phyloP scores from a whole-genome alignment of 2,797 vertebrate genomes.

The Syngnathus rostellatus region DNA sequence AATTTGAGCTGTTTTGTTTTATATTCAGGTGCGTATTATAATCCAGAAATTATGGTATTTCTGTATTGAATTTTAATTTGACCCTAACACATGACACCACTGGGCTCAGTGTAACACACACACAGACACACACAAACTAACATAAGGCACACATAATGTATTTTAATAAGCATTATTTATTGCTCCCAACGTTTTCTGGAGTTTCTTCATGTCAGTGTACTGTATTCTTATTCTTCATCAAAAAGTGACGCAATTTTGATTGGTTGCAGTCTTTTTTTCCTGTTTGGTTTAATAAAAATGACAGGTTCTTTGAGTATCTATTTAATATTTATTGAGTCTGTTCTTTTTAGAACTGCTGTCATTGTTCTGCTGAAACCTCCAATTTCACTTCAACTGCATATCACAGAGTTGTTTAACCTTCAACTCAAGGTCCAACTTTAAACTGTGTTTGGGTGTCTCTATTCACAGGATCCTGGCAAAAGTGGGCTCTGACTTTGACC shows the following conservation, averaged over 20 bases:
- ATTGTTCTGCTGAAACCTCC: not conserved
- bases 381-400: not conserved
- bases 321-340: not conserved
- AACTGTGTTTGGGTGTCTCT: constrained; percentile 18
- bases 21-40: too few relatives aligned
- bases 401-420: not conserved
- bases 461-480: constrained; percentile 82
- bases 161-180: constrained; percentile 24
- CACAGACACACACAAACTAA: too few relatives aligned
- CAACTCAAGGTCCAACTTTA: not conserved
- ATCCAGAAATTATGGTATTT: not conserved
- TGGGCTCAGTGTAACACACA: not conserved
- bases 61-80: constrained; percentile 5
- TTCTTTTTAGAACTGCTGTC: not conserved
- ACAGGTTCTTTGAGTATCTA: not conserved
- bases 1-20: too few relatives aligned
- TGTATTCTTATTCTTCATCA: too few relatives aligned
- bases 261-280: not conserved
- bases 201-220: not conserved
- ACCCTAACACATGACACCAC: not conserved
- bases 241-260: too few relatives aligned
- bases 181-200: constrained; percentile 15
- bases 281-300: not conserved
- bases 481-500: constrained; percentile 88
- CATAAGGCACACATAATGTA: not conserved